Conservation (phyloP, 2,888 invertebrate species). For the Brachylomia viminalis region DNA sequence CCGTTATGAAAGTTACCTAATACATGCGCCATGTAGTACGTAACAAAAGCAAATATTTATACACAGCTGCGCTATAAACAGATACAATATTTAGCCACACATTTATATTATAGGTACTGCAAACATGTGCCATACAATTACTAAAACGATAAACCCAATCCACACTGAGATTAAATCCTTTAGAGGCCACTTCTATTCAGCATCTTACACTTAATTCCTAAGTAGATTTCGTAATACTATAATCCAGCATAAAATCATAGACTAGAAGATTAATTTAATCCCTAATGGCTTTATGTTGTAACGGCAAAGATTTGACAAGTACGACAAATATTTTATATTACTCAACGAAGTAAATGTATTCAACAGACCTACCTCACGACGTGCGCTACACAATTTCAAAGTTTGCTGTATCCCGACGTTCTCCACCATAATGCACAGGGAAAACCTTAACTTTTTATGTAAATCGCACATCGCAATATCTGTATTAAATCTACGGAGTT, state of each 20-base stretch:
- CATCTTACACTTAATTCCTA: slow-evolving; percentile 17
- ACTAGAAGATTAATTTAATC: slow-evolving; percentile 35
- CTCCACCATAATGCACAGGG: slow-evolving; percentile 14
- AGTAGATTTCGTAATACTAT: slow-evolving; percentile 36
- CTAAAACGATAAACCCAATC: slow-evolving; percentile 42
- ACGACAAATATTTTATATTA: slow-evolving; percentile 47
- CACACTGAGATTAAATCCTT: slow-evolving; percentile 38
- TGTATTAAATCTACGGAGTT: slow-evolving; percentile 38
- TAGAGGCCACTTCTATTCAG: slow-evolving; percentile 37
- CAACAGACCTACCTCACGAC: slow-evolving; percentile 8
- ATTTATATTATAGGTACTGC: slow-evolving; percentile 1
- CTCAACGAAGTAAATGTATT: slow-evolving; percentile 49
- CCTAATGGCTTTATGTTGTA: slow-evolving; percentile 41
- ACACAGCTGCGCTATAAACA: slow-evolving; percentile 21
- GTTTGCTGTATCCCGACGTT: slow-evolving; percentile 21
- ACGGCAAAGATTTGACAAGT: slow-evolving; percentile 41
- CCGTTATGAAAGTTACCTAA: slow-evolving; percentile 40
- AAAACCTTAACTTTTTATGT: slow-evolving; percentile 36
- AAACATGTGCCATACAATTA: slow-evolving; percentile 19
- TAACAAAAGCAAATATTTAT: slow-evolving; percentile 30
- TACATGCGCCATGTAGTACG: slow-evolving; percentile 29
- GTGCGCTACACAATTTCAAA: slow-evolving; percentile 38
- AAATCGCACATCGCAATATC: slow-evolving; percentile 45
- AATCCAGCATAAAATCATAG: slow-evolving; percentile 43
- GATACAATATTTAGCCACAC: slow-evolving; percentile 30